These are phyloP conservation scores for Ia io DNA, from an alignment of 2,113 vertebrate species.

Conservation along the genomic window DNA sequence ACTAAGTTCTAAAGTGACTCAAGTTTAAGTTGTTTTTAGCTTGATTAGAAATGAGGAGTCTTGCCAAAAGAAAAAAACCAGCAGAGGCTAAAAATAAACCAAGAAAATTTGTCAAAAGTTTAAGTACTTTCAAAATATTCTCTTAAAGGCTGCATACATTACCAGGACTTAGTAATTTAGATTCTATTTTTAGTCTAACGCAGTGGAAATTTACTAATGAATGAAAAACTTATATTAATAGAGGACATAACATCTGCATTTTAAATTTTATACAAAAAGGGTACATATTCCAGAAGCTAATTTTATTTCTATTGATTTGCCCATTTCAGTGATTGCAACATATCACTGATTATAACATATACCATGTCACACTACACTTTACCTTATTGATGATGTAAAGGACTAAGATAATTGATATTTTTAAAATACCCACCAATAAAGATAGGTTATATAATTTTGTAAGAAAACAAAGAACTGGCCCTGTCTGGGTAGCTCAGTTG, in stretches of 20 bases:
- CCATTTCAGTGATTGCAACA: neutral
- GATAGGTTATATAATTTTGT: neutral
- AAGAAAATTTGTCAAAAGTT: constrained; percentile 35
- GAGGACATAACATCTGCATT: neutral
- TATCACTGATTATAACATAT: neutral
- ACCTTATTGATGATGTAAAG: neutral
- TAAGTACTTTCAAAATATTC: constrained; percentile 48
- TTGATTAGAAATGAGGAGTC: constrained; percentile 47
- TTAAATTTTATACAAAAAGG: constrained; percentile 15
- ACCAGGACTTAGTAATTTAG: neutral
- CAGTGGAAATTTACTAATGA: constrained; percentile 33
- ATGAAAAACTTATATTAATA: constrained; percentile 17
- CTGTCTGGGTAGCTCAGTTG: neutral
- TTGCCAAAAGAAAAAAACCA: constrained; percentile 44
- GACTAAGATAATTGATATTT: constrained; percentile 2
- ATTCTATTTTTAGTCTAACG: constrained; percentile 35
- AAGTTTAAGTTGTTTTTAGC: constrained; percentile 59
- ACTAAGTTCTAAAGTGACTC: constrained; percentile 34
- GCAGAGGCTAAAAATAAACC: constrained; percentile 63
- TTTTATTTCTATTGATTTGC: constrained; percentile 35
- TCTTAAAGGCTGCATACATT: constrained; percentile 23
- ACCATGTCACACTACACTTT: neutral
- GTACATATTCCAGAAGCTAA: neutral
- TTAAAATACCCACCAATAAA: neutral
- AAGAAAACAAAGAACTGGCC: neutral